These are phyloP conservation scores for Pipa parva DNA, from an alignment of 2,113 vertebrate species.

Conservation along the genomic window DNA sequence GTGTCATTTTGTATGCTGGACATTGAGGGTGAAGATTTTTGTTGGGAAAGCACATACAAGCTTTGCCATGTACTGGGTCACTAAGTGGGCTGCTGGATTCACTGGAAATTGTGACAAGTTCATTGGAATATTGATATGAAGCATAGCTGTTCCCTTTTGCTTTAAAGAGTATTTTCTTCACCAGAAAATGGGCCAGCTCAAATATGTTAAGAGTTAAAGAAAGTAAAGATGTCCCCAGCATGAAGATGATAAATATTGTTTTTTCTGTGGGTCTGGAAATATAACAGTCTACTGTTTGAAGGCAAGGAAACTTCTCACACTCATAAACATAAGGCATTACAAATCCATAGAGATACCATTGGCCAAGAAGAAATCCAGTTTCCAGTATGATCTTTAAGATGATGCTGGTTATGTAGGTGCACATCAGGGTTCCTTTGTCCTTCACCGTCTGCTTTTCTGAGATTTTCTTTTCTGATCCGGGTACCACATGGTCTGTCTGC, in stretches of 20 bases:
- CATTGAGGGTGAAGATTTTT: slow-evolving; percentile 46
- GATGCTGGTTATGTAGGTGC: slow-evolving; percentile 78
- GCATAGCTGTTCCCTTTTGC: slow-evolving; percentile 47
- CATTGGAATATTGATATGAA: neutral
- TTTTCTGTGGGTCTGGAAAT: too few species aligned
- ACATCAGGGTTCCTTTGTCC: slow-evolving; percentile 72
- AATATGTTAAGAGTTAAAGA: slow-evolving; percentile 83
- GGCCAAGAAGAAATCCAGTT: too few species aligned
- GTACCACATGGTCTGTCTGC: slow-evolving; percentile 42
- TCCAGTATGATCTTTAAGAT: slow-evolving; percentile 79
- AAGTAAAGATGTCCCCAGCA: slow-evolving; percentile 74
- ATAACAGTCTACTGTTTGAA: slow-evolving; percentile 86
- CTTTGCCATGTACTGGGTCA: slow-evolving; percentile 43
- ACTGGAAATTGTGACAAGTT: neutral
- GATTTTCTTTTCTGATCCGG: slow-evolving; percentile 55
- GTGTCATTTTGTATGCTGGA: slow-evolving; percentile 64
- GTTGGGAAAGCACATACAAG: slow-evolving; percentile 64
- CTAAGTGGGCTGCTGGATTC: slow-evolving; percentile 10
- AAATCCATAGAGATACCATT: slow-evolving; percentile 87
- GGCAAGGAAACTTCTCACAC: slow-evolving; percentile 77
- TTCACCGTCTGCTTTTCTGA: slow-evolving; percentile 54
- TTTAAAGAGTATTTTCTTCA: slow-evolving; percentile 53
- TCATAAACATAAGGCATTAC: slow-evolving; percentile 71
- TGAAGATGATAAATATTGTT: slow-evolving; percentile 92
- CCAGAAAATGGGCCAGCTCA: slow-evolving; percentile 78